Conservation (phyloP, 2,113 vertebrate genomes). For the Aegotheles bennettii region DNA sequence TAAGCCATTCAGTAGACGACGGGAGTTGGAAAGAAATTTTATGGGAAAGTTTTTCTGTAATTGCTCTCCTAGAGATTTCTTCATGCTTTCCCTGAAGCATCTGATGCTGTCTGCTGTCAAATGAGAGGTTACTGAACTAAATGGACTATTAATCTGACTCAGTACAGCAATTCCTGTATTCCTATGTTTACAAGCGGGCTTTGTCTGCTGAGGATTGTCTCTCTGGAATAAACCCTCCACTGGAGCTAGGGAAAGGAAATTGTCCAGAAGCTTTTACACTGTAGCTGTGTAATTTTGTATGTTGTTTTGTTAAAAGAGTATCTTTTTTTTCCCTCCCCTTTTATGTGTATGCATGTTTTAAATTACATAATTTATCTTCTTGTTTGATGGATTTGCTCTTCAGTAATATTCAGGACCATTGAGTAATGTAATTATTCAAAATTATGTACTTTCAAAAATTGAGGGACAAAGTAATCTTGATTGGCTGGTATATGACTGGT, state of each 20-base stretch:
- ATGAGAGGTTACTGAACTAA: constrained; percentile 57
- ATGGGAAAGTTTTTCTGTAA: constrained; percentile 52
- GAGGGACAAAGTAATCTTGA: not conserved
- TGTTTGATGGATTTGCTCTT: not conserved
- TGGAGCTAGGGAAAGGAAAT: constrained; percentile 16
- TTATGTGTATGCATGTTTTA: not conserved
- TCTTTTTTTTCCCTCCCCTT: not conserved
- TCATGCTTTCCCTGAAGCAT: constrained; percentile 48
- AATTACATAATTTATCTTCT: constrained; percentile 6
- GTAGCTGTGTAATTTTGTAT: constrained; percentile 41
- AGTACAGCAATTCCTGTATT: constrained; percentile 40
- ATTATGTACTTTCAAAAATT: constrained; percentile 21
- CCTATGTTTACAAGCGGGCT: constrained; percentile 33
- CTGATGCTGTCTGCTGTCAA: constrained; percentile 44
- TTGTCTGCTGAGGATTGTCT: constrained; percentile 34
- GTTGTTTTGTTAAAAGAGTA: not conserved
- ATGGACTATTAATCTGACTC: constrained; percentile 48
- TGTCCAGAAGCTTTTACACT: constrained; percentile 30
- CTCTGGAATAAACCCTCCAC: constrained; percentile 24
- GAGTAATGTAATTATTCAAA: not conserved
- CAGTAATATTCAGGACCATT: not conserved
- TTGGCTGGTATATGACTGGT: not conserved
- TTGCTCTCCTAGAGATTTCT: constrained; percentile 54
- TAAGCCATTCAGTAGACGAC: constrained; percentile 9
- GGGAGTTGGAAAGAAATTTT: constrained; percentile 52